These are phyloP conservation scores for Caenorhabditis zanzibari DNA, from an alignment of 2,888 invertebrate genomes.

Conservation along the genomic window DNA sequence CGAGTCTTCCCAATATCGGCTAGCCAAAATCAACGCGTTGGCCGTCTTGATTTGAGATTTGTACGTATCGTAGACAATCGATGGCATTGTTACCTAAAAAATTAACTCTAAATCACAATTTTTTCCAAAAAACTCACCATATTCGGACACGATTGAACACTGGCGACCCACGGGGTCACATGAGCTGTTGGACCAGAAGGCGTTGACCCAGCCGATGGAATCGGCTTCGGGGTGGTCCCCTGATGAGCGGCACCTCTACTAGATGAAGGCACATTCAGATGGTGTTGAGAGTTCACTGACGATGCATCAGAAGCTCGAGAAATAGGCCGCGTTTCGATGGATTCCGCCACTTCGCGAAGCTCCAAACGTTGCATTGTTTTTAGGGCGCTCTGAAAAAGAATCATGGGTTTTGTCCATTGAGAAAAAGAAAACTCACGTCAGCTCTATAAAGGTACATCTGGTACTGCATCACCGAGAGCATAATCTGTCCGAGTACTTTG, in stretches of 20 bases:
- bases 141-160: slow-evolving; percentile 14
- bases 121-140: neutral
- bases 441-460: slow-evolving; percentile 47
- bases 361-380: slow-evolving; percentile 24
- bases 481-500: slow-evolving; percentile 53
- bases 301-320: neutral
- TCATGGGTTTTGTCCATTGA: neutral
- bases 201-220: slow-evolving; percentile 28
- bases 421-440: slow-evolving; percentile 24
- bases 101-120: no score
- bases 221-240: slow-evolving; percentile 1
- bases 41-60: slow-evolving; percentile 30
- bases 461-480: slow-evolving; percentile 58
- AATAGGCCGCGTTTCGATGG: slow-evolving; percentile 6
- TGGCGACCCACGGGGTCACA: slow-evolving; percentile 3
- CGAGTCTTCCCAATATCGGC: slow-evolving; percentile 61
- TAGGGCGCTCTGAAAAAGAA: slow-evolving; percentile 13
- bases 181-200: slow-evolving; percentile 6
- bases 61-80: slow-evolving; percentile 8
- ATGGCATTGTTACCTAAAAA: slow-evolving; percentile 42
- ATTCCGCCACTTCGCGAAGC: slow-evolving; percentile 9
- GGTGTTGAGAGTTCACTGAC: neutral
- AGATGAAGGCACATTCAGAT: neutral
- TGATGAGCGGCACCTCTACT: neutral
- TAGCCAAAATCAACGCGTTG: slow-evolving; percentile 24